Evolutionary conservation across 2,888 invertebrate species (phyloP).

Genomic region (Trissonchulus latispiculum): DNA sequence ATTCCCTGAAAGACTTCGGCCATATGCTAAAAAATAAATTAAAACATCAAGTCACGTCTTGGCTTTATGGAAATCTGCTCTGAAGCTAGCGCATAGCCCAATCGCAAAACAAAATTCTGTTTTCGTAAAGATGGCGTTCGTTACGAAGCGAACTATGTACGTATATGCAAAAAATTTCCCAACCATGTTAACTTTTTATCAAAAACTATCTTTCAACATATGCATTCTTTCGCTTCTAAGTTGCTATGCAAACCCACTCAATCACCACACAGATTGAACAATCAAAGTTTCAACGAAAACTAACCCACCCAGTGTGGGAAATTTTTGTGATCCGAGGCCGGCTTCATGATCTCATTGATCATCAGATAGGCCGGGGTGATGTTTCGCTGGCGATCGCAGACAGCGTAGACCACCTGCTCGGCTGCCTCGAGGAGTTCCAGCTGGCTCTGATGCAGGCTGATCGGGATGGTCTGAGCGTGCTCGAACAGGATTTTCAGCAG

Average conservation of each 20-base stretch:
- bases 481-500: conserved; percentile 56
- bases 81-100: too few species aligned
- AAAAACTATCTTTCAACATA: too few species aligned
- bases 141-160: too few species aligned
- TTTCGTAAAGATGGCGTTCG: too few species aligned
- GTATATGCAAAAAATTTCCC: too few species aligned
- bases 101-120: too few species aligned
- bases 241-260: too few species aligned
- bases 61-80: too few species aligned
- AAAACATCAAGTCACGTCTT: background rate
- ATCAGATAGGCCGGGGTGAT: conserved; percentile 86
- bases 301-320: conserved; percentile 78
- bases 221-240: too few species aligned
- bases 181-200: too few species aligned
- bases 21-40: conserved; percentile 56
- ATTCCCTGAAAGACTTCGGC: conserved; percentile 73
- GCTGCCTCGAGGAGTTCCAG: background rate
- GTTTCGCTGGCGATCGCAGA: conserved; percentile 82
- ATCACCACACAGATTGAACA: too few species aligned
- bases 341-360: conserved; percentile 85
- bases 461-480: conserved; percentile 69
- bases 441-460: background rate
- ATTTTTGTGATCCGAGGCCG: conserved; percentile 63
- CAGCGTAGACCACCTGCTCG: conserved; percentile 61
- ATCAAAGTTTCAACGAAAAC: too few species aligned